phyloP scores from a whole-genome alignment of 2,113 vertebrate species.

The Azemiops feae region DNA sequence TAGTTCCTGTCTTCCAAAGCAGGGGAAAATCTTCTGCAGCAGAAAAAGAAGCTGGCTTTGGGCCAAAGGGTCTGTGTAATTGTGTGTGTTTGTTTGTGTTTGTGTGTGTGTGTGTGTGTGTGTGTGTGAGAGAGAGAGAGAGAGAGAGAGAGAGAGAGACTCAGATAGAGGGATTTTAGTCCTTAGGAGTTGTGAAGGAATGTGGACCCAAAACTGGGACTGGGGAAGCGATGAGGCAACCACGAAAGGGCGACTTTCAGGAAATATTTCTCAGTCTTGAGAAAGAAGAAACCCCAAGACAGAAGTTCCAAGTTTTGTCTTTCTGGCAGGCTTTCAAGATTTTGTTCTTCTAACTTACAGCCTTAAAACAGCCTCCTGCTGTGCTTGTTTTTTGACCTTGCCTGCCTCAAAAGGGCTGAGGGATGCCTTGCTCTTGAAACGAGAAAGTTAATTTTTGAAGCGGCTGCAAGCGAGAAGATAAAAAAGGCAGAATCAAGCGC shows the following conservation, averaged over 20 bases:
- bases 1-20: neutral
- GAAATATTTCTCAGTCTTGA: neutral
- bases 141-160: neutral
- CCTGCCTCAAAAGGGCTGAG: neutral
- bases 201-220: neutral
- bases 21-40: neutral
- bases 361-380: neutral
- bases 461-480: neutral
- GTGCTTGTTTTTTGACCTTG: neutral
- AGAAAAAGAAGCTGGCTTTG: neutral
- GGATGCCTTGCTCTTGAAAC: neutral
- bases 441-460: accelerated
- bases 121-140: too few species aligned
- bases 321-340: neutral
- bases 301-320: neutral
- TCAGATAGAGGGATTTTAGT: neutral
- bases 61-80: neutral
- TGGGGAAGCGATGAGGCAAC: neutral
- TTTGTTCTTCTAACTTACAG: neutral
- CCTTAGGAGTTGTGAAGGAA: neutral
- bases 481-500: accelerated
- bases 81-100: neutral
- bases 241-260: neutral
- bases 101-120: too few species aligned
- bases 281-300: neutral